Evolutionary conservation across 2,797 vertebrate genomes (phyloP), one percentile per base, ranked within the genome.

Genomic region (Spinus pinus): DNA sequence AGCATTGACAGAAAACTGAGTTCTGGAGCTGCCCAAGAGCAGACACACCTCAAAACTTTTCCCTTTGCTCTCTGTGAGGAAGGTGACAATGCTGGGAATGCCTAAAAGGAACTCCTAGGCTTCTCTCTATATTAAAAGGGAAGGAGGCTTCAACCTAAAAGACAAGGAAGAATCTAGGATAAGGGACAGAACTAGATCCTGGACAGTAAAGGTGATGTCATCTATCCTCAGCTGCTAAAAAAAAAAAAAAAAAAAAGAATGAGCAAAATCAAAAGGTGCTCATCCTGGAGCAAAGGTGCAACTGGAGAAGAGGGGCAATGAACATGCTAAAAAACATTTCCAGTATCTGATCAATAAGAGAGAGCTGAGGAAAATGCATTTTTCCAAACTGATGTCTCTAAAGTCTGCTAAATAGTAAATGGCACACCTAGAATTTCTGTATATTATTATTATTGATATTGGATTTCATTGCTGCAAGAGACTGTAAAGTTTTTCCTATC

Each of bases 351-450:
- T 75, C 39, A 28, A 8, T 71, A n/a, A 61, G 41, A 65, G 12
- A 22, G 21, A 81, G 47, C 28, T 69, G 41, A 88, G 10, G 39
- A 91, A 87, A 71, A 67, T 13, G 14, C 30, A 61, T 64, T 72
- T 81, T 79, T 90, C 70, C 72, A 70, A 90, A 62, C 5, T 20
- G 31, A 58, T 56, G 58, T 77, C 20, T 51, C n/a, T 58, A 31
- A 67, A 62, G 7, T 56, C 72, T 88, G 39, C 33, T 61, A 49
- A 85, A 81, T 9, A 83, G 60, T 93, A 91, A 95, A 64, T 49
- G 30, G 35, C 66, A 77, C 2, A 2, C 1, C 21, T 85, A 42
- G 53, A 84, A 28, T 75, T 90, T 89, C 70, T 87, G 25, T 41
- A 13, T 73, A 50, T 86, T 17, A 12, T 30, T 75, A 70, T 54